Conservation (phyloP, 2,797 vertebrate species). For the Sebastes melanostomus region DNA sequence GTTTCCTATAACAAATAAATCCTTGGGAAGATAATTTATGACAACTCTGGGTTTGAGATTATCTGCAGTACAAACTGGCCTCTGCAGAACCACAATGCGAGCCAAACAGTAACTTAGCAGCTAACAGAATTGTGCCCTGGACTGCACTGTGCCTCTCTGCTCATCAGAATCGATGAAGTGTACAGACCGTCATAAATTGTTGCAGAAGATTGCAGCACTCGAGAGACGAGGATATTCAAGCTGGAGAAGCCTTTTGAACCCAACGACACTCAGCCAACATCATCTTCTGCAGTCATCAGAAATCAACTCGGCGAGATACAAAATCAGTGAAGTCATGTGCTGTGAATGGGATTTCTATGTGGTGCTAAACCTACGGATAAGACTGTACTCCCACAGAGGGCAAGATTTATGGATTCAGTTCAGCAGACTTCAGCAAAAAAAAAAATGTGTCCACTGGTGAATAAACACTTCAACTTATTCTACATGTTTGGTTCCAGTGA, state of each 20-base stretch:
- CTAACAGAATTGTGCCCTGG: background rate
- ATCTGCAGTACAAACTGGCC: background rate
- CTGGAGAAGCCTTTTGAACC: background rate
- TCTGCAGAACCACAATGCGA: background rate
- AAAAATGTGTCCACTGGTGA: background rate
- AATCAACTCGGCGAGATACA: background rate
- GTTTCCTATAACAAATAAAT: background rate
- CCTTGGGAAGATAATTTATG: background rate
- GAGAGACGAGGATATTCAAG: background rate
- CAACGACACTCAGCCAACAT: background rate
- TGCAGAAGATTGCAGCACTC: background rate
- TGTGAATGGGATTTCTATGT: background rate
- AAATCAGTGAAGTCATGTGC: background rate
- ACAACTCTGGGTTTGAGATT: background rate
- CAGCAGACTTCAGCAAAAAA: background rate
- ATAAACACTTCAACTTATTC: background rate
- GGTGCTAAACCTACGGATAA: background rate
- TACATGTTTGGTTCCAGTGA: background rate
- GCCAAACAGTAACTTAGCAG: background rate
- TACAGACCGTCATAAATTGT: background rate
- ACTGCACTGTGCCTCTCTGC: background rate
- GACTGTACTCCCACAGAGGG: background rate
- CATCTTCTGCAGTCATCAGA: background rate
- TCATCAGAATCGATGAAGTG: conserved; percentile 6
- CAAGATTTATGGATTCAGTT: background rate